A percentile compares a stretch with the other conserved stretches of the same genome.
Evolutionary conservation across 2,113 vertebrate species (phyloP).

Genomic region (Platycercus adscitus): DNA sequence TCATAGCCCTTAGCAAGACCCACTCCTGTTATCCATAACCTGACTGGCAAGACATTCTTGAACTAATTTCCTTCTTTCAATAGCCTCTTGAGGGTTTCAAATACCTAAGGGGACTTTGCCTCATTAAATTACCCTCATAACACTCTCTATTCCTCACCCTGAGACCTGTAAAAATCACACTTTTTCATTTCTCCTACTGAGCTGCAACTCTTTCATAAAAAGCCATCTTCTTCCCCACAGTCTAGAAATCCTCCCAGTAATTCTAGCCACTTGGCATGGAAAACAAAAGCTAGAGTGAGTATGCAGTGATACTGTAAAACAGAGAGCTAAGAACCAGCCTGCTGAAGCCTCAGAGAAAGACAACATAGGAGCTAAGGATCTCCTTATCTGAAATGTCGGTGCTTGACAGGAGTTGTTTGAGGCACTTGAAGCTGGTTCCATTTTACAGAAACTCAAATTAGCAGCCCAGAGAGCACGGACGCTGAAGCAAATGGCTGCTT

Average conservation of each 20-base stretch:
- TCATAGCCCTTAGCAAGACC: not conserved
- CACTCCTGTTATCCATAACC: not conserved
- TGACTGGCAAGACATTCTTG: not conserved
- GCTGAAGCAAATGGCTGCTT: conserved; percentile 55
- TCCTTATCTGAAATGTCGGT: conserved; percentile 32
- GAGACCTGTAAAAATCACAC: not conserved
- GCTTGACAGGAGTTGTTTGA: conserved; percentile 1
- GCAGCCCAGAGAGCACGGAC: conserved; percentile 12
- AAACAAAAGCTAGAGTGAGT: conserved; percentile 21
- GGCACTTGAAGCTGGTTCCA: conserved; percentile 55
- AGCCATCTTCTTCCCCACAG: not conserved
- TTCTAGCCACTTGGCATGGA: conserved; percentile 4
- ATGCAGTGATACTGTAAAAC: not conserved
- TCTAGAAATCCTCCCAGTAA: not conserved
- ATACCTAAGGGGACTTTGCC: not conserved
- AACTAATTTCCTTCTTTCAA: not conserved
- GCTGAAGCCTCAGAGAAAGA: not conserved
- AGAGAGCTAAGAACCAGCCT: not conserved
- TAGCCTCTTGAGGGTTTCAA: not conserved
- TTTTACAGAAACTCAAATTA: conserved; percentile 59
- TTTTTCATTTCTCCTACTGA: not conserved
- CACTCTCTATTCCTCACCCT: not conserved
- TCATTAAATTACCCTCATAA: not conserved
- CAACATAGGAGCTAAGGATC: not conserved
- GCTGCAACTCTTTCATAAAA: not conserved